Conservation (phyloP, 2,888 invertebrate genomes). For the Ceramica pisi region DNA sequence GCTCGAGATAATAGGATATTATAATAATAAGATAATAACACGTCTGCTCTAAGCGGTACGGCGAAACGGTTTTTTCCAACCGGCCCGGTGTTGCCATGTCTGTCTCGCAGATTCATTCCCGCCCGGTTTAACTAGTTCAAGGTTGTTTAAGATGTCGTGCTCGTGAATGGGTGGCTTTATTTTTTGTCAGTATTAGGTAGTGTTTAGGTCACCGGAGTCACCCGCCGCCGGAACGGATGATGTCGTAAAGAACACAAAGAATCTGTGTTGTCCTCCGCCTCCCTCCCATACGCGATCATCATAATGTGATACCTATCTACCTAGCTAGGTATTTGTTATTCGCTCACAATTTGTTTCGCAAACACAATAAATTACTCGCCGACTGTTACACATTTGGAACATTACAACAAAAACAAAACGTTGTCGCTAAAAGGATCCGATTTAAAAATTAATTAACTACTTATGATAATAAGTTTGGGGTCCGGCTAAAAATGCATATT, state of each 20-base stretch:
- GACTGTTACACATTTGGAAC: slow-evolving; percentile 75
- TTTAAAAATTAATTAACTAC: slow-evolving; percentile 86
- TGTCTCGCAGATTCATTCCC: slow-evolving; percentile 80
- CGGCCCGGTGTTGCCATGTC: slow-evolving; percentile 81
- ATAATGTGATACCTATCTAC: slow-evolving; percentile 65
- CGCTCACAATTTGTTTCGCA: slow-evolving; percentile 71
- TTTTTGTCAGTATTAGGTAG: slow-evolving; percentile 85
- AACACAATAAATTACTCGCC: slow-evolving; percentile 76
- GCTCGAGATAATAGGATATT: slow-evolving; percentile 77
- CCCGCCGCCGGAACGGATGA: slow-evolving; percentile 79
- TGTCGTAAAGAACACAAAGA: slow-evolving; percentile 80
- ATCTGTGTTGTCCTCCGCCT: slow-evolving; percentile 72
- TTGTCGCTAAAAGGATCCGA: slow-evolving; percentile 79
- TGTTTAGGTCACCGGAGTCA: slow-evolving; percentile 86
- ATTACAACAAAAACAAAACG: slow-evolving; percentile 76
- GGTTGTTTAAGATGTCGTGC: slow-evolving; percentile 79
- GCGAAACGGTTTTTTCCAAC: slow-evolving; percentile 81
- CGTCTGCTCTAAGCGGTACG: slow-evolving; percentile 85
- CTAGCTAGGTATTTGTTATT: slow-evolving; percentile 66
- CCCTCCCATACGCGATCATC: slow-evolving; percentile 63
- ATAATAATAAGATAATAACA: slow-evolving; percentile 89
- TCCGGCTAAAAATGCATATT: slow-evolving; percentile 80
- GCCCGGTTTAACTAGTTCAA: slow-evolving; percentile 88
- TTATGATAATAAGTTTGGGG: slow-evolving; percentile 84
- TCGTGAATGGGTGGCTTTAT: slow-evolving; percentile 86